Percentiles rank a stretch among this genome's conserved stretches.
Evolutionary conservation across 2,797 vertebrate genomes (phyloP).

Genomic region (Myotis vivesi): DNA sequence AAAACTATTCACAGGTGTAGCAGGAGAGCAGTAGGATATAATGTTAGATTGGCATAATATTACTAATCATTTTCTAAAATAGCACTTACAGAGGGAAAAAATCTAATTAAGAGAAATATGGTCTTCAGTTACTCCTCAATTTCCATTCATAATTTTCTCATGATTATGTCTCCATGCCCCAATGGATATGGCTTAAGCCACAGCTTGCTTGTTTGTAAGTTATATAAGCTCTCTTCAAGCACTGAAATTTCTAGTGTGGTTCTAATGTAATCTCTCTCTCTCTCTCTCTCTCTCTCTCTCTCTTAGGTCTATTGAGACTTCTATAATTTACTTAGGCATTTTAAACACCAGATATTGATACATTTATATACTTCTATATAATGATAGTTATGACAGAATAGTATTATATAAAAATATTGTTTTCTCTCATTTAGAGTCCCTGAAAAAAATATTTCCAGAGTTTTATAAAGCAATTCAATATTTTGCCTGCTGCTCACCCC

Average conservation of each 20-base stretch:
- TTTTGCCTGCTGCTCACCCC: not conserved
- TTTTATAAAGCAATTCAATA: not conserved
- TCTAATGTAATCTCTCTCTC: not conserved
- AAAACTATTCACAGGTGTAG: not conserved
- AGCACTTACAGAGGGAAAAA: conserved; percentile 38
- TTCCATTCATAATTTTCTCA: conserved; percentile 51
- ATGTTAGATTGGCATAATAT: not conserved
- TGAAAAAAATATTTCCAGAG: conserved; percentile 52
- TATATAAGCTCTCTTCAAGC: not conserved
- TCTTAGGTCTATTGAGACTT: too few relatives aligned
- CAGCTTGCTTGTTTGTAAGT: not conserved
- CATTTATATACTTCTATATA: too few relatives aligned
- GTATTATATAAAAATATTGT: conserved; percentile 41
- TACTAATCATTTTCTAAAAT: conserved; percentile 19
- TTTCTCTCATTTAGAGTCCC: not conserved
- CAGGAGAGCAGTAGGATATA: not conserved
- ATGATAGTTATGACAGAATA: too few relatives aligned
- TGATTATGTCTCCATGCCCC: not conserved
- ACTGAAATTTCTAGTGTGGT: conserved; percentile 10
- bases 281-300: not conserved
- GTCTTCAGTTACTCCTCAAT: conserved; percentile 16
- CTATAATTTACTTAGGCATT: too few relatives aligned
- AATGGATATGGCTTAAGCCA: not conserved
- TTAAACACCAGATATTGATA: too few relatives aligned
- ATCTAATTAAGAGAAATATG: conserved; percentile 3